phyloP scores from a whole-genome alignment of 2,113 vertebrate genomes.

The Equus quagga region DNA sequence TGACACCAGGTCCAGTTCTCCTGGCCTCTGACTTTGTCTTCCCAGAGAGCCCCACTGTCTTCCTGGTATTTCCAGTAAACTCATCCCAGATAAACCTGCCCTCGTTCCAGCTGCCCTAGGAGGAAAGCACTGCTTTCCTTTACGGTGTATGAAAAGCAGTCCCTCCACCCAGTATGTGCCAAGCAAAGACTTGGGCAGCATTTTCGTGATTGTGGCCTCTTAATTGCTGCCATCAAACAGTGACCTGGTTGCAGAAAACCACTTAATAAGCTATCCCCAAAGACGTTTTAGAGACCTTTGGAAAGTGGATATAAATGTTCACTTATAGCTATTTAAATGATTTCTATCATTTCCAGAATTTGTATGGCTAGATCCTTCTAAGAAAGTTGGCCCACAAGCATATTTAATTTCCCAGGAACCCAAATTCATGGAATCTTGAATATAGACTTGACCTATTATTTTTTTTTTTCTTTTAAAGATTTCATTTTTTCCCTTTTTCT shows the following conservation, averaged over 20 bases:
- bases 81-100: not conserved
- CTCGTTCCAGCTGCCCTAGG: not conserved
- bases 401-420: constrained; percentile 30
- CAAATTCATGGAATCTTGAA: not conserved
- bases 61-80: not conserved
- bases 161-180: not conserved
- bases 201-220: not conserved
- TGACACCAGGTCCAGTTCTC: not conserved
- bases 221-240: not conserved
- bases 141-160: too few relatives aligned
- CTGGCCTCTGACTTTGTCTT: not conserved
- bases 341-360: constrained; percentile 11
- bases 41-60: not conserved
- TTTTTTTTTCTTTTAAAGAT: too few relatives aligned
- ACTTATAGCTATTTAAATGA: not conserved
- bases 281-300: not conserved
- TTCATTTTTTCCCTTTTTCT: too few relatives aligned
- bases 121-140: not conserved
- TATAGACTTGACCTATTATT: not conserved
- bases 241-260: not conserved
- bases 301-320: not conserved
- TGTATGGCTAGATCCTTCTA: constrained; percentile 7
- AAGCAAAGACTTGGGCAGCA: not conserved
- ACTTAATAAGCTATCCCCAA: not conserved
- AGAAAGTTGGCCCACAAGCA: not conserved